Conservation (phyloP, 1,140 invertebrate genomes). For the Manduca sexta region DNA sequence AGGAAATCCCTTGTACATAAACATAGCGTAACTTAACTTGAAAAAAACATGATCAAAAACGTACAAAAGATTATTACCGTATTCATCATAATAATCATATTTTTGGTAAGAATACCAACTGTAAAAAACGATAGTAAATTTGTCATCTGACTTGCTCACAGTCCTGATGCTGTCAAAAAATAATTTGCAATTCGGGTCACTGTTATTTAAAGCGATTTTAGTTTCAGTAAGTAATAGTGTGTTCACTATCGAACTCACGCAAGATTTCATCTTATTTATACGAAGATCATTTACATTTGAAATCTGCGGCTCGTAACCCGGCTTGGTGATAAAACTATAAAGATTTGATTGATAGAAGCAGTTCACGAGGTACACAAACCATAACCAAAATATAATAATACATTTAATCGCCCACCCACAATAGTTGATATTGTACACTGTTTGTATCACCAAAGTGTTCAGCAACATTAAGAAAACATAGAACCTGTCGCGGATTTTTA, state of each 20-base stretch:
- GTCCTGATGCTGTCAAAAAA: neutral
- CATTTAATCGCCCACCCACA: too few relatives aligned
- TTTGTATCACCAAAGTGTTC: conserved; percentile 6
- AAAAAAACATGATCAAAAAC: conserved; percentile 7
- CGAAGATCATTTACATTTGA: too few relatives aligned
- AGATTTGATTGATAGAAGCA: too few relatives aligned
- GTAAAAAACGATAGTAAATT: conserved; percentile 24
- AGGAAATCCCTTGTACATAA: too few relatives aligned
- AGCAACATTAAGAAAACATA: conserved; percentile 18
- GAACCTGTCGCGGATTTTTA: conserved; percentile 25
- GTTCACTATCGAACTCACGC: too few relatives aligned
- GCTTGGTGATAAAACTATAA: too few relatives aligned
- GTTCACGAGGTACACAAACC: conserved; percentile 6
- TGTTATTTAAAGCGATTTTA: too few relatives aligned
- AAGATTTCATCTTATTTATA: conserved; percentile 14
- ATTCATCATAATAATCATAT: conserved; percentile 24
- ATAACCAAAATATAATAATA: too few relatives aligned
- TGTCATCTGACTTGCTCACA: conserved; percentile 8
- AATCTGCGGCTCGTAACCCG: too few relatives aligned
- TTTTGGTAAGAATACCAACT: neutral
- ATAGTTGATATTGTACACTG: neutral
- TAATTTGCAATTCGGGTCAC: conserved; percentile 14
- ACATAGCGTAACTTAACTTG: too few relatives aligned
- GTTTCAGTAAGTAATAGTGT: too few relatives aligned
- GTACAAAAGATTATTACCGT: conserved; percentile 24